A percentile compares a stretch with the other conserved stretches of the same genome.
Conservation (phyloP, 2,113 vertebrate genomes). For the Catagonus wagneri region DNA sequence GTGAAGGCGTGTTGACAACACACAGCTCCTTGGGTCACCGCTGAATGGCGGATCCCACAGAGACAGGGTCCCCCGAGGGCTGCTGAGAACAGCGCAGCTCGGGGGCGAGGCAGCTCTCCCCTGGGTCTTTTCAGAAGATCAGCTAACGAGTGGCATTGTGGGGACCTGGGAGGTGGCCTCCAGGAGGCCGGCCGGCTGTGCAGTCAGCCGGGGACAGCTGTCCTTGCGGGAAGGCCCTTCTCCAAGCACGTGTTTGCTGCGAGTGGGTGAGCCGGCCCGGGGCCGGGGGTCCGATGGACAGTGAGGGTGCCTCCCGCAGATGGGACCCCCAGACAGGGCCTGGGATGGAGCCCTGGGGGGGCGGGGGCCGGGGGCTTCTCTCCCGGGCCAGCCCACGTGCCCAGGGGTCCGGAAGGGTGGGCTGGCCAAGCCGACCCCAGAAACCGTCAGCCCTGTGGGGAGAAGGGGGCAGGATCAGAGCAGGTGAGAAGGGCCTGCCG, state of each 20-base stretch:
- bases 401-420: background rate
- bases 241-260: background rate
- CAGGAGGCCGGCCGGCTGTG: conserved; percentile 42
- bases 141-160: conserved; percentile 76
- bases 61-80: conserved; percentile 78
- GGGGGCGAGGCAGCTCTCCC: conserved; percentile 73
- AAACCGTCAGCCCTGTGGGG: background rate
- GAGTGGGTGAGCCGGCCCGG: background rate
- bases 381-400: background rate
- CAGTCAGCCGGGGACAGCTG: background rate
- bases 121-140: conserved; percentile 75
- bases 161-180: conserved; percentile 74
- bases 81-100: conserved; percentile 78
- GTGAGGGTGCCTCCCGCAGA: background rate
- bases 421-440: background rate
- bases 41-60: conserved; percentile 88
- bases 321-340: accelerated
- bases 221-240: background rate
- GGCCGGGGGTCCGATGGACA: background rate
- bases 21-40: conserved; percentile 84
- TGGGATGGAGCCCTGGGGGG: background rate
- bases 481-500: background rate
- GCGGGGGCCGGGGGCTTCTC: background rate
- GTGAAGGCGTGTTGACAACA: conserved; percentile 88
- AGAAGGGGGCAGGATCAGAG: background rate